Evolutionary conservation across 2,797 vertebrate genomes (phyloP), one percentile per base, ranked within the genome.

Genomic region (Oryzias sinensis): DNA sequence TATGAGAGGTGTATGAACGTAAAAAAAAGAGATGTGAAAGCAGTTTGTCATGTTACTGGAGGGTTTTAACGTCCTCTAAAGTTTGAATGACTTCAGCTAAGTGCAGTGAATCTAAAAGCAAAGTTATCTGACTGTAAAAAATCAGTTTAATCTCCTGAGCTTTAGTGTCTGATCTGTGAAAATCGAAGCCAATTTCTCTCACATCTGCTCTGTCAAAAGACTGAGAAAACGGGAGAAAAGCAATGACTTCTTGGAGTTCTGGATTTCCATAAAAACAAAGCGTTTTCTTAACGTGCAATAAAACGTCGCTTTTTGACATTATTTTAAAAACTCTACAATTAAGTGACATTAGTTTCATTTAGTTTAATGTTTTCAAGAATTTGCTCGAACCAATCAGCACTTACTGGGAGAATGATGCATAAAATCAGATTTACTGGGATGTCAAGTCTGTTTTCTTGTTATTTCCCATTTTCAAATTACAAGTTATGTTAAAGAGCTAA

Each of bases 161-260:
- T 3, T 42, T 16, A 46, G 44, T 24, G 17, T 7, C 17, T 18
- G 6, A 40, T 41, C 27, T 37, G 45, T 52, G 14, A 24, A 37
- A 59, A 55, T 63, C 29, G 14, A n/a, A 3, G 0, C 15, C 41
- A 22, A 6, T 45, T 43, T 53, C 11, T 40, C 20, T 33, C 45
- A 27, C n/a, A 47, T 43, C 16, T 25, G 46, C 13, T 11, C 27
- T 48, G 37, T 43, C 14, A 43, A 33, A 48, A 53, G 41, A 13
- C 27, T 22, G 33, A 20, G 1, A 64, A 25, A 17, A 13, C 18
- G 16, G 25, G 25, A 6, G 24, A 49, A 52, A 44, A 44, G 15
- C 52, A 45, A 60, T 37, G 42, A 45, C 27, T 43, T 60, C 49
- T 45, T 20, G 17, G 8, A 44, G 57, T 42, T 42, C 33, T 58